phyloP scores from a whole-genome alignment of 2,888 invertebrate species.

The Amphiduros pacificus region DNA sequence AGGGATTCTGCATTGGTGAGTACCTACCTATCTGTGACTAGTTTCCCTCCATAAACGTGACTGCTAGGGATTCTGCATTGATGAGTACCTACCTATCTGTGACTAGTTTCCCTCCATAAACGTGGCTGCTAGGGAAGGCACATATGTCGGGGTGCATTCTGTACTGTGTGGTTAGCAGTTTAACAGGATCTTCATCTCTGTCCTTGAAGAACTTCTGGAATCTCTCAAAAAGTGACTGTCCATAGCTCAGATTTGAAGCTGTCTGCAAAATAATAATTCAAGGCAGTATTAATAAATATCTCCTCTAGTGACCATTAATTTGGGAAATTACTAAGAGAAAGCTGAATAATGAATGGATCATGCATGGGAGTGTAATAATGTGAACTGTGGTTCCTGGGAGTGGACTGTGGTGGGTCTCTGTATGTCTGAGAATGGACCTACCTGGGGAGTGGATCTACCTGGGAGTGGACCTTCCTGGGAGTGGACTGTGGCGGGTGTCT shows the following conservation, averaged over 20 bases:
- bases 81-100: slow-evolving; percentile 36
- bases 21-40: slow-evolving; percentile 54
- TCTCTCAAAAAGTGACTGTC: slow-evolving; percentile 78
- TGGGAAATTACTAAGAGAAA: no score
- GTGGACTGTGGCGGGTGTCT: no score
- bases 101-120: slow-evolving; percentile 68
- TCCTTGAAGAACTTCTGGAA: slow-evolving; percentile 67
- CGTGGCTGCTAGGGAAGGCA: slow-evolving; percentile 75
- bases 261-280: slow-evolving; percentile 63
- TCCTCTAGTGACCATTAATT: no score
- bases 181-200: slow-evolving; percentile 33
- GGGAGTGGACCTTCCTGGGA: no score
- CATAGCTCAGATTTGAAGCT: slow-evolving; percentile 72
- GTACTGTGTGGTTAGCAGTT: slow-evolving; percentile 68
- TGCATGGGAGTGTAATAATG: no score
- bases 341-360: no score
- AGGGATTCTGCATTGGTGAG: no score
- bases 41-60: slow-evolving; percentile 69
- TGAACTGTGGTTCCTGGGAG: no score
- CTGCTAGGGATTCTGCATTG: slow-evolving; percentile 76
- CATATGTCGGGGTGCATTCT: slow-evolving; percentile 84
- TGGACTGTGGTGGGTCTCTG: no score
- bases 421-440: no score
- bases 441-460: no score
- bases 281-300: neutral